Percentiles rank a stretch among this genome's conserved stretches.
Evolutionary conservation across 2,113 vertebrate species (phyloP).

Genomic region (Lophochroa leadbeateri): DNA sequence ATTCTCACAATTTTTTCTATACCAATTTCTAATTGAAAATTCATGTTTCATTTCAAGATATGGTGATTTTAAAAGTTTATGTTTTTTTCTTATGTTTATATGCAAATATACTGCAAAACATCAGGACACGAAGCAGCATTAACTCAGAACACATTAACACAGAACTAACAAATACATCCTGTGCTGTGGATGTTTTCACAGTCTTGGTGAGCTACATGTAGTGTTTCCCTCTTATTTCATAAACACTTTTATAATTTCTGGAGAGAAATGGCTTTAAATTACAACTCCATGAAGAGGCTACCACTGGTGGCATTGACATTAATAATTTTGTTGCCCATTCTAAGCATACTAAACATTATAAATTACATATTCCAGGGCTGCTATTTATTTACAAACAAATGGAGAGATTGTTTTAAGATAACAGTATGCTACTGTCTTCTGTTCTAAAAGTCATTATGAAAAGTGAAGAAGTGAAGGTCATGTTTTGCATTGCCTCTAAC

Average conservation of each 20-base stretch:
- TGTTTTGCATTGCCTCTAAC: background rate
- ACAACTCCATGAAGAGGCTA: background rate
- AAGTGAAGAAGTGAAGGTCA: background rate
- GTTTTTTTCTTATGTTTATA: background rate
- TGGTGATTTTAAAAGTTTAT: background rate
- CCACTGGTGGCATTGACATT: background rate
- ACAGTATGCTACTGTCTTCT: background rate
- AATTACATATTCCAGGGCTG: background rate
- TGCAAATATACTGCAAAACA: background rate
- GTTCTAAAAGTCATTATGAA: background rate
- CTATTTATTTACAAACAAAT: background rate
- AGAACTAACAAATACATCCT: background rate
- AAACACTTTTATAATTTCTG: background rate
- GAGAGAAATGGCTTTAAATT: background rate
- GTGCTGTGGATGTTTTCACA: background rate
- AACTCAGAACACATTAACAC: background rate
- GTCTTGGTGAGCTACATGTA: background rate
- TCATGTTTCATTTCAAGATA: background rate
- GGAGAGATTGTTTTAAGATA: background rate
- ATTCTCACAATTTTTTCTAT: background rate
- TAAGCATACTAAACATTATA: background rate
- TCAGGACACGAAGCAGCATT: background rate
- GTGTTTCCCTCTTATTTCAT: background rate
- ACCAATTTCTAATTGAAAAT: background rate
- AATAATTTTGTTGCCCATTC: background rate